These are phyloP conservation scores for Triplophysa rosa DNA, from an alignment of 2,113 vertebrate genomes.

Conservation along the genomic window DNA sequence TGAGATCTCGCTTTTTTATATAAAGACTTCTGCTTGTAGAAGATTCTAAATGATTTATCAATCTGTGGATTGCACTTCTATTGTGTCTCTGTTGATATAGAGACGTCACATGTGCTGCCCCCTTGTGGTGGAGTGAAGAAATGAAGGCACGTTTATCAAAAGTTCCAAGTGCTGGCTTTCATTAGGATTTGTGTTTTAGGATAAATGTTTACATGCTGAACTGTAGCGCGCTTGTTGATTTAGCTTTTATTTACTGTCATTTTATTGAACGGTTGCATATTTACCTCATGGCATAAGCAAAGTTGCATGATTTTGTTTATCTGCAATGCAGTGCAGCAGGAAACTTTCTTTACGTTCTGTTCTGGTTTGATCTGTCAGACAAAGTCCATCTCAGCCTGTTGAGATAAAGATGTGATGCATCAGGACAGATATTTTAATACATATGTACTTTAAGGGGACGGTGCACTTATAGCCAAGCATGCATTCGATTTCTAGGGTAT, in stretches of 20 bases:
- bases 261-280: background rate
- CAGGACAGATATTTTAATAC: background rate
- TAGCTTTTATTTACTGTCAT: conserved; percentile 1
- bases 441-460: background rate
- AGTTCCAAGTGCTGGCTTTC: background rate
- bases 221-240: background rate
- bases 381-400: background rate
- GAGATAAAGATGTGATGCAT: conserved; percentile 12
- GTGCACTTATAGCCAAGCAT: background rate
- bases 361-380: background rate
- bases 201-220: background rate
- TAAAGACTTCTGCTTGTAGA: background rate
- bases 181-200: too few species aligned
- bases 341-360: background rate
- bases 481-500: background rate
- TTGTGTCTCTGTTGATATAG: conserved; percentile 5
- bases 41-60: conserved; percentile 18
- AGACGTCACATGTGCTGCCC: conserved; percentile 38
- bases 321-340: conserved; percentile 1
- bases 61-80: conserved; percentile 1
- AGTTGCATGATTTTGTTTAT: background rate
- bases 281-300: background rate
- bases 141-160: background rate
- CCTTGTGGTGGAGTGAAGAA: conserved; percentile 26
- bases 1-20: background rate